Conservation (phyloP, 2,797 vertebrate genomes). For the Girardinus metallicus region DNA sequence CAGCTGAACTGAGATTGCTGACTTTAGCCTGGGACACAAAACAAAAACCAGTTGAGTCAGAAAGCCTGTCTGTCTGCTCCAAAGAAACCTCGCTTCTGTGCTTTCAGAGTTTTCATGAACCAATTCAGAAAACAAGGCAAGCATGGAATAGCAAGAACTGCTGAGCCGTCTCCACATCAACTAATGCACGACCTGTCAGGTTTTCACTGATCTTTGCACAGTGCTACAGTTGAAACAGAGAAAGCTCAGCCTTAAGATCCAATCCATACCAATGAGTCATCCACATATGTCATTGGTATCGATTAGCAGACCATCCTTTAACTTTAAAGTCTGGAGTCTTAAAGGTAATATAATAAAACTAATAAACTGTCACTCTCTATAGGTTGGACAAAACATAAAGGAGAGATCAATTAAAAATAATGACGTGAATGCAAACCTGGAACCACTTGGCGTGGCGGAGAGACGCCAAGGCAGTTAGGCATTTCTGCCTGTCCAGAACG, state of each 20-base stretch:
- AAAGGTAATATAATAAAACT: constrained; percentile 14
- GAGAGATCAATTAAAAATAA: constrained; percentile 81
- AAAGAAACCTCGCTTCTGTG: constrained; percentile 14
- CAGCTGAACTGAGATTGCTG: constrained; percentile 88
- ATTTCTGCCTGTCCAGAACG: constrained; percentile 99
- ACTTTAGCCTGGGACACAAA: constrained; percentile 90
- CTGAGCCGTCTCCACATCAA: constrained; percentile 31
- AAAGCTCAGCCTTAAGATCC: constrained; percentile 27
- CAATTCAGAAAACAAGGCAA: constrained; percentile 41
- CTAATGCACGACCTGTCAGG: background rate
- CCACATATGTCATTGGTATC: constrained; percentile 40
- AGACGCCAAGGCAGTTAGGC: constrained; percentile 99
- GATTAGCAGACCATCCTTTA: constrained; percentile 36
- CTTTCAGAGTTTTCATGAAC: constrained; percentile 41
- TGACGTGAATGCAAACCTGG: constrained; percentile 99
- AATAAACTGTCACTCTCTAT: constrained; percentile 30
- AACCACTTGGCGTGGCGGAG: constrained; percentile 99
- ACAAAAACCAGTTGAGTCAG: constrained; percentile 34
- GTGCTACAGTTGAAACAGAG: constrained; percentile 24
- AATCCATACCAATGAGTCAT: constrained; percentile 54
- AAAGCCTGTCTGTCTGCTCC: background rate
- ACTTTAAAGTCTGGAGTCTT: constrained; percentile 25
- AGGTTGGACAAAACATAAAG: constrained; percentile 35
- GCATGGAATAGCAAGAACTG: constrained; percentile 32
- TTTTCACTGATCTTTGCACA: constrained; percentile 20